phyloP scores from a whole-genome alignment of 2,888 invertebrate genomes.

The Scaeva pyrastri region DNA sequence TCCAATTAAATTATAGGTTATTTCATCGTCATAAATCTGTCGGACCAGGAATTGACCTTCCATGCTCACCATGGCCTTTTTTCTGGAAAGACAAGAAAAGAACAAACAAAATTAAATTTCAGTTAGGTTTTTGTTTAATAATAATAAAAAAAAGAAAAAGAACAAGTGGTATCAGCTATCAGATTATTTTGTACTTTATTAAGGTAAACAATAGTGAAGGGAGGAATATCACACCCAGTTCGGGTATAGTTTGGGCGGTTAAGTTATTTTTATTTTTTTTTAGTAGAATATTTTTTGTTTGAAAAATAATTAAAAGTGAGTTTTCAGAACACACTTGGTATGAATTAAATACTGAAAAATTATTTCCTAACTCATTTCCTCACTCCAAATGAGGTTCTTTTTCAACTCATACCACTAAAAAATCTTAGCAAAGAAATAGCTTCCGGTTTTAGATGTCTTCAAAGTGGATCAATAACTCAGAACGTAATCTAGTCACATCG shows the following conservation, averaged over 20 bases:
- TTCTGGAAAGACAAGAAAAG: constrained; percentile 86
- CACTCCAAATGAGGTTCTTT: no score
- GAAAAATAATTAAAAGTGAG: neutral
- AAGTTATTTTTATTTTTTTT: neutral
- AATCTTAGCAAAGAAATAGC: no score
- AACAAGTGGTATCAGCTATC: neutral
- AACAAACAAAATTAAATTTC: neutral
- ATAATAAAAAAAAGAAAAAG: no score
- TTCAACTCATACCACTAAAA: no score
- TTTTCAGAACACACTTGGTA: no score
- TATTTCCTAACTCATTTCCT: no score
- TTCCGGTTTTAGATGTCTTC: no score
- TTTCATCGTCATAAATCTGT: constrained; percentile 97
- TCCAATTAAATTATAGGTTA: constrained; percentile 96
- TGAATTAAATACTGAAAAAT: no score
- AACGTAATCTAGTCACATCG: no score
- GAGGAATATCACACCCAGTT: no score
- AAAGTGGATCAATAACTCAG: no score
- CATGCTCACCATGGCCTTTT: constrained; percentile 96
- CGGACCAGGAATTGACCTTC: constrained; percentile 97
- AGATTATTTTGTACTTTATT: neutral
- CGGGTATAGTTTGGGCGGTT: neutral
- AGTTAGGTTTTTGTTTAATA: neutral
- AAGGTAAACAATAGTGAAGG: no score
- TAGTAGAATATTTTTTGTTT: neutral